A percentile compares a stretch with the other conserved stretches of the same genome.
phyloP scores from a whole-genome alignment of 2,888 invertebrate genomes.

The Diaprepes abbreviatus region DNA sequence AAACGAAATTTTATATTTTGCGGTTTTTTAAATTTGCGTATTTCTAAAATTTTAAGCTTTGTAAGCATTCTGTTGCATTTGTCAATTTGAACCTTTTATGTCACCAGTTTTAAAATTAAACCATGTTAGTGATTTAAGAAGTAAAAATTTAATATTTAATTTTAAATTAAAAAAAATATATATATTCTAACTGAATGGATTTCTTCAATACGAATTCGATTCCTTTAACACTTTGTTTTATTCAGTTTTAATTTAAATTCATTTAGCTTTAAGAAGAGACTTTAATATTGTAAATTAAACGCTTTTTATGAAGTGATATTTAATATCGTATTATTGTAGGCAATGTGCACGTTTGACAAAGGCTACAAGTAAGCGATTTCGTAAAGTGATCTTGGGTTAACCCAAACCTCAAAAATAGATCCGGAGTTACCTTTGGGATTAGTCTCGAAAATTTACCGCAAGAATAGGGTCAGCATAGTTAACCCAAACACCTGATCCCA shows the following conservation, averaged over 20 bases:
- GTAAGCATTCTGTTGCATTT: too few relatives aligned
- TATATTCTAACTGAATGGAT: constrained; percentile 23
- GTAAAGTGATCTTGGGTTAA: constrained; percentile 8
- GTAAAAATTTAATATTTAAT: constrained; percentile 7
- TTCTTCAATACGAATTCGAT: too few relatives aligned
- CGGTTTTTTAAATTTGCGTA: too few relatives aligned
- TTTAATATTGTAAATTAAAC: constrained; percentile 1
- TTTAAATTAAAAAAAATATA: constrained; percentile 5
- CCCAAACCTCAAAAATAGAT: neutral
- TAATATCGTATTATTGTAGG: neutral
- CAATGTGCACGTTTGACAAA: neutral
- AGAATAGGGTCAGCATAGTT: neutral
- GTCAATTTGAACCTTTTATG: too few relatives aligned
- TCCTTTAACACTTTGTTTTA: constrained; percentile 10
- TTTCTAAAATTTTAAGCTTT: too few relatives aligned
- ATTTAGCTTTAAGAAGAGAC: constrained; percentile 2
- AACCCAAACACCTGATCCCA: constrained; percentile 9
- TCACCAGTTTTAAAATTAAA: too few relatives aligned
- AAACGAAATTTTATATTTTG: too few relatives aligned
- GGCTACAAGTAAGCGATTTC: neutral
- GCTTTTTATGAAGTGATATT: too few relatives aligned
- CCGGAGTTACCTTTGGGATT: neutral
- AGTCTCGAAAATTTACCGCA: neutral
- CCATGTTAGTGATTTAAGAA: too few relatives aligned
- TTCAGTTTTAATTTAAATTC: constrained; percentile 11